Conservation (phyloP, 2,888 invertebrate genomes). For the Philonicus albiceps region DNA sequence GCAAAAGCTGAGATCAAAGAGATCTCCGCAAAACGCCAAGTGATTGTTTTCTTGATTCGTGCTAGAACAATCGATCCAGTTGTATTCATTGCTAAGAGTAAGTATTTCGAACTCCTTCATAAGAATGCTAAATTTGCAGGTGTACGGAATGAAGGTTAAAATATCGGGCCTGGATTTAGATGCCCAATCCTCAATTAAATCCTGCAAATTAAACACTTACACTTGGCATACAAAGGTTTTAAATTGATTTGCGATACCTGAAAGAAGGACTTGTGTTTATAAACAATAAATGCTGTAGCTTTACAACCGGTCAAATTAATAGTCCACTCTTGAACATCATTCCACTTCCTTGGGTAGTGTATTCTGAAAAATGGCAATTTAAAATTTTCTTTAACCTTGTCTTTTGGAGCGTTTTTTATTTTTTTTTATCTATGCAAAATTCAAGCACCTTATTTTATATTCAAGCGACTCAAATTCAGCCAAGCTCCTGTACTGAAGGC, state of each 20-base stretch:
- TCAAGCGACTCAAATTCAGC: conserved; percentile 94
- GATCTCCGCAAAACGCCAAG: conserved; percentile 92
- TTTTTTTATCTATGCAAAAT: neutral
- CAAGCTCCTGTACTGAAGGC: conserved; percentile 90
- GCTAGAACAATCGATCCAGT: conserved; percentile 98
- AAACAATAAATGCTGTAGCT: conserved; percentile 90
- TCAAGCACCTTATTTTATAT: conserved; percentile 78
- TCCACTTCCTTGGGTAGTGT: conserved; percentile 94
- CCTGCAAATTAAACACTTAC: conserved; percentile 60
- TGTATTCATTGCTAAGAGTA: conserved; percentile 93
- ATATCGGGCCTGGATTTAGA: conserved; percentile 93
- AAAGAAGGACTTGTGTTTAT: conserved; percentile 95
- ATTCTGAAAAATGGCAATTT: conserved; percentile 52
- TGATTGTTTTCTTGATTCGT: conserved; percentile 95
- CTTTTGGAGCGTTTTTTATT: neutral
- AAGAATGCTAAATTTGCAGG: conserved; percentile 90
- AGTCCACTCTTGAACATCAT: conserved; percentile 95
- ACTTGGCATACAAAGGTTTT: neutral
- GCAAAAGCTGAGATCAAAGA: conserved; percentile 91
- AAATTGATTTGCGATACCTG: conserved; percentile 62
- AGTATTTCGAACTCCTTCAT: conserved; percentile 95
- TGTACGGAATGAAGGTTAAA: conserved; percentile 94
- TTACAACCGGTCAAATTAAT: conserved; percentile 92
- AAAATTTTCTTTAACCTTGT: neutral
- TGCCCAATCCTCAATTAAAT: conserved; percentile 96